Conservation (phyloP, 2,797 vertebrate species). For the Nannoperca obscura region DNA sequence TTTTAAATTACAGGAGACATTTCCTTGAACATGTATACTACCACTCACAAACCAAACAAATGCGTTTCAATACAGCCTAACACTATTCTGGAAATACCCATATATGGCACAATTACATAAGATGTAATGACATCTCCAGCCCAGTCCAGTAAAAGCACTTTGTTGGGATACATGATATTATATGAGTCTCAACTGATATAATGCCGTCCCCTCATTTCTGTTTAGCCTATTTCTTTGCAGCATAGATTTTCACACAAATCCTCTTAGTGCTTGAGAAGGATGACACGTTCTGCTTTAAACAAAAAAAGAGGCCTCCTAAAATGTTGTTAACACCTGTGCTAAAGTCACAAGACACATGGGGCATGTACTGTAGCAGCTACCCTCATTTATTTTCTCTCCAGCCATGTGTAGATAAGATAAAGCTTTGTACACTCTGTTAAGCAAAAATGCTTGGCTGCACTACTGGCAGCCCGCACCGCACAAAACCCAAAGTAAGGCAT, state of each 20-base stretch:
- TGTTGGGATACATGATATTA: neutral
- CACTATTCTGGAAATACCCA: neutral
- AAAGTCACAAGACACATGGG: slow-evolving; percentile 44
- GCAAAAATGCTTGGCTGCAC: slow-evolving; percentile 62
- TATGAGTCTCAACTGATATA: neutral
- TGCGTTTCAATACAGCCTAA: neutral
- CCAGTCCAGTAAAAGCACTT: neutral
- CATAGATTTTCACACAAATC: slow-evolving; percentile 17
- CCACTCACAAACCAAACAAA: neutral
- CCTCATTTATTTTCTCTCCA: slow-evolving; percentile 66
- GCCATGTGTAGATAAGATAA: slow-evolving; percentile 74
- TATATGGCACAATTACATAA: neutral
- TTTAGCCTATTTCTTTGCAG: neutral
- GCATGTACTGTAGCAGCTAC: slow-evolving; percentile 39
- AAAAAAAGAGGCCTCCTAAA: slow-evolving; percentile 39
- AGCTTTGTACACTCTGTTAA: slow-evolving; percentile 59
- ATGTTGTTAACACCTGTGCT: slow-evolving; percentile 61
- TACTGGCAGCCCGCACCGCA: slow-evolving; percentile 37
- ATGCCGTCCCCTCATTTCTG: no score
- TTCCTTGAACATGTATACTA: neutral
- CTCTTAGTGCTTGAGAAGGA: slow-evolving; percentile 30
- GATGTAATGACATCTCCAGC: neutral
- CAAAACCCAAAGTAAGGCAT: slow-evolving; percentile 73
- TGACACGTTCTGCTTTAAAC: slow-evolving; percentile 19
- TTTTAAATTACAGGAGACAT: neutral